Percentiles rank a stretch among this genome's conserved stretches.
These are phyloP conservation scores for Daboia siamensis DNA, from an alignment of 2,113 vertebrate genomes.

Conservation along the genomic window DNA sequence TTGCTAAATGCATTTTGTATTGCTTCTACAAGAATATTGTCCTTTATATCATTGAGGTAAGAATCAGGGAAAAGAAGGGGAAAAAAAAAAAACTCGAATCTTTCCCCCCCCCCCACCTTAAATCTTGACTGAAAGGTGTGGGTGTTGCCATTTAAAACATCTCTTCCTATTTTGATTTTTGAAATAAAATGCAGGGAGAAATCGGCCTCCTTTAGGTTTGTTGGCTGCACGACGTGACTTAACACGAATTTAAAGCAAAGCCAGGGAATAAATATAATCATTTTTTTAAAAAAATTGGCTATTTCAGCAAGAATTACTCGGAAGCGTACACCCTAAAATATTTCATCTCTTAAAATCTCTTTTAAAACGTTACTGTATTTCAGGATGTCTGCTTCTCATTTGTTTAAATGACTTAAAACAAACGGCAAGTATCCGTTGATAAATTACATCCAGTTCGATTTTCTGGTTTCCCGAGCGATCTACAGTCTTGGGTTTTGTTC, in stretches of 20 bases:
- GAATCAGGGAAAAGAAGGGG: background rate
- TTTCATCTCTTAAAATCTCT: background rate
- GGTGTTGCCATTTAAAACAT: background rate
- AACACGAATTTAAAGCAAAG: background rate
- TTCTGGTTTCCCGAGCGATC: background rate
- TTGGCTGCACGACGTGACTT: background rate
- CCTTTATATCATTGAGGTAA: conserved; percentile 98
- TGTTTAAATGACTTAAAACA: background rate
- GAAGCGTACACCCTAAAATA: background rate
- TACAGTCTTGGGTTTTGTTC: background rate
- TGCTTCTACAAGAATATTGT: conserved; percentile 99
- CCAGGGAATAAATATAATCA: background rate
- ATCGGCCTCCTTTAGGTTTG: background rate
- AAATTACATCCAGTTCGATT: background rate
- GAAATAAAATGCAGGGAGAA: background rate
- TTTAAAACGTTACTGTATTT: background rate
- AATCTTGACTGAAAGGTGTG: background rate
- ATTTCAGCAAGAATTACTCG: background rate
- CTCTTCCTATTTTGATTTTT: background rate
- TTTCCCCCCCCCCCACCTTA: background rate
- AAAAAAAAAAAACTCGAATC: background rate
- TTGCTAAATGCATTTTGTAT: conserved; percentile 97
- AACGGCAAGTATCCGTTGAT: background rate
- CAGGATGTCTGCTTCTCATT: background rate
- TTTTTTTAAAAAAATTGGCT: background rate